Base-by-base conservation (phyloP, 2,113 vertebrate genomes). In the Peucedramus taeniatus region DNA sequence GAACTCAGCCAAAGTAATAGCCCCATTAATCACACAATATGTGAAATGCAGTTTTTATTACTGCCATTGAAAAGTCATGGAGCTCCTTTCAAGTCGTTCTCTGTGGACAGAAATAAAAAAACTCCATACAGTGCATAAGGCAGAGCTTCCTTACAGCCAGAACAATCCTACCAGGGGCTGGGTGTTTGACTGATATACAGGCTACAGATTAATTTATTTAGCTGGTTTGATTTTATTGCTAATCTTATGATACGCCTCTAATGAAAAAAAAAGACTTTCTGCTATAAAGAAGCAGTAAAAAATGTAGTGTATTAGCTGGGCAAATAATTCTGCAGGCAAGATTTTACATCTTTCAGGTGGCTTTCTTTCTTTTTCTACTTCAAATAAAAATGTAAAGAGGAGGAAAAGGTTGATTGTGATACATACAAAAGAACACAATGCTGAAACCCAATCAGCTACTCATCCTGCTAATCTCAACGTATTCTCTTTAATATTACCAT, bases 1-100 rank as follows among this genome's bases (percentile, higher is more conserved):
- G 83, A 96, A 90, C 83, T 92, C 85, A 94, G 88, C 64, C 85
- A 81, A 90, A 95, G 82, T 88, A 96, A 96, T 56, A 96, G 90
- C 42, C 45, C 66, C 78, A 95, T 95, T 94, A 96, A 95, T 96
- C 92, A 94, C 69, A 92, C 76, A 93, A 83, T 35, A 90, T 76
- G 61, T 90, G 94, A 93, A 95, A 96, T 89, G 93, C 75, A 95
- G 92, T 68, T 96, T 86, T 81, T 83, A 37, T 93, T 93, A 94
- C 68, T 89, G 88, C 90, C 80, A 92, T 71, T 90, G 94, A 89
- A 78, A 96, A 86, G 92, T 60, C 68, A 7, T 68, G 82, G 64
- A 91, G 88, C 72, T 83, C 77, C 65, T 94, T 93, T 92, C 88
- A 94, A 94, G 88, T 84, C 83, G 60, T 88, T 95, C 49, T 94